Conservation (phyloP, 2,797 vertebrate species). For the Notolabrus celidotus region DNA sequence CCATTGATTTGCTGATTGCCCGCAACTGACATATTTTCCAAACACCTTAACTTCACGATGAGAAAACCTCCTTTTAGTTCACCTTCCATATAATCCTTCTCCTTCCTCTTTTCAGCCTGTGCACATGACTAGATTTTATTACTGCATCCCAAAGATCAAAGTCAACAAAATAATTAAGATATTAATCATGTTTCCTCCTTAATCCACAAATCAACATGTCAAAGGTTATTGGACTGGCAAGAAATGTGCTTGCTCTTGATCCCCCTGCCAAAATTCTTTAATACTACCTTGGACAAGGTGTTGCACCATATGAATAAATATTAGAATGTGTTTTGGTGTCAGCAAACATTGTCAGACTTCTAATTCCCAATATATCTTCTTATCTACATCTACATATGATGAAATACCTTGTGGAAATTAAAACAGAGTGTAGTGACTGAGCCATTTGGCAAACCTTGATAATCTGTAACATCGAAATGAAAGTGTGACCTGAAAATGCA, state of each 20-base stretch:
- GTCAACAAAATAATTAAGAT: constrained; percentile 35
- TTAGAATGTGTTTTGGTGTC: background rate
- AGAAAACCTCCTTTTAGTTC: constrained; percentile 1
- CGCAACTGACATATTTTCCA: constrained; percentile 36
- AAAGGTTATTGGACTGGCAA: constrained; percentile 19
- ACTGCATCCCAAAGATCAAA: constrained; percentile 33
- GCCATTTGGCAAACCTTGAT: background rate
- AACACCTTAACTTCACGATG: constrained; percentile 17
- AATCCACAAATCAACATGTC: constrained; percentile 51
- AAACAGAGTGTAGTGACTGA: background rate
- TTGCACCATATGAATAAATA: background rate
- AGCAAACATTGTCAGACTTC: background rate
- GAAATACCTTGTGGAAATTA: background rate
- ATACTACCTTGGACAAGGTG: background rate
- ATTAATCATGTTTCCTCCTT: constrained; percentile 19
- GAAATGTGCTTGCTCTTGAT: constrained; percentile 40
- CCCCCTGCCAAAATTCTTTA: constrained; percentile 12
- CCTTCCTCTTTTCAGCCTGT: background rate
- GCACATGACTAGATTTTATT: constrained; percentile 21
- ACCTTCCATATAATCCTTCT: background rate
- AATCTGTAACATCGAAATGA: too few species aligned
- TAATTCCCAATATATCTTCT: background rate
- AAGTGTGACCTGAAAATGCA: too few species aligned
- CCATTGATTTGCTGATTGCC: constrained; percentile 27
- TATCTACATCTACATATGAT: background rate